Base-by-base conservation (phyloP, 2,888 invertebrate species). In the Calameuta pallipes region DNA sequence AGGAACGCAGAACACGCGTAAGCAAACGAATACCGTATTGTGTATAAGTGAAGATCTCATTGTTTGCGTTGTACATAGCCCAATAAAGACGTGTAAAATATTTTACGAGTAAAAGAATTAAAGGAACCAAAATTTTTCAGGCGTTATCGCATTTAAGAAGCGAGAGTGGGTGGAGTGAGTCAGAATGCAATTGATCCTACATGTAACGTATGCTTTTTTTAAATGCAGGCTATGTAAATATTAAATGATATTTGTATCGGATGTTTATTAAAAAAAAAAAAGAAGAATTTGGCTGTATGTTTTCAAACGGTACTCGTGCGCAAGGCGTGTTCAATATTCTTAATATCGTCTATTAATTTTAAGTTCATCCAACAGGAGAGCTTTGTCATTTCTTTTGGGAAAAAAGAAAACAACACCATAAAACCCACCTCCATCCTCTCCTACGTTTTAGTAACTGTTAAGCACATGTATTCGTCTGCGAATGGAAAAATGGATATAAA, bases 1-100 rank as follows among this genome's bases (percentile, higher is more conserved):
- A 30, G 56, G 31, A 56, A 23, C 56, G 56, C 23, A 30, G 68
- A 74, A 74, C 36, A 33, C 71, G 78, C 78, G 36, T 36, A 35
- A 76, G 69, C 69, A 56, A 75, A 75, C 75, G 69, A 34, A 70
- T 78, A 78, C 75, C 75, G 30, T 70, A 68, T 70, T 69, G 12
- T 31, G 35, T 41, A 31, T 70, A 69, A 56, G 56, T 56, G 23
- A 56, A 56, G 56, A 56, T 56, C 56, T 56, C 56, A 23, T 56
- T 23, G 9, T 23, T 56, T 23, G 56, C 23, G 56, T 56, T 74
- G 74, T 74, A 74, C 74, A 74, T 74, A 74, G 74, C 37, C 74
- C 36, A 74, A 36, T 74, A 13, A 36, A 33, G 30, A 36, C 12
- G 35, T 74, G 74, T 74, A 36, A 74, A 36, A 23, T 74, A 35